Evolutionary conservation across 2,797 vertebrate species (phyloP), one percentile per base, ranked within the genome.

Genomic region (Etheostoma nigrum): DNA sequence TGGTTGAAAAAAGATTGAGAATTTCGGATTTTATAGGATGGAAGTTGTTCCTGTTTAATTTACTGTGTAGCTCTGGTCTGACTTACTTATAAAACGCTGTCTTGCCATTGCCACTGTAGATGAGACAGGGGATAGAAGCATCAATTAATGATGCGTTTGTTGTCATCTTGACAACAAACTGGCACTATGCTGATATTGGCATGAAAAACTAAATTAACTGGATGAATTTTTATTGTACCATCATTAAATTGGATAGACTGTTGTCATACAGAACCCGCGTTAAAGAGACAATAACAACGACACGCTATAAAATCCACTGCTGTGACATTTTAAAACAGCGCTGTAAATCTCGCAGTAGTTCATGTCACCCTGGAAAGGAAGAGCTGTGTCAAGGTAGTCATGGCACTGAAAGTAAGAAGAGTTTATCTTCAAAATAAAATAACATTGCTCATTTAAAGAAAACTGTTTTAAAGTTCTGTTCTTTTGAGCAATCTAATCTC

Each of bases 351-450:
- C 68, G 55, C 84, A 78, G 80, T 69, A 55, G 70, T 79, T 87
- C 84, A 85, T 84, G 84, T 91, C 90, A 88, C 77, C 73, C 63
- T 72, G 89, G 71, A 85, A 72, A 83, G 86, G 71, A 84, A 83
- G 81, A 68, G 65, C 7, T 14, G 0, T 4, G 54, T 67, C 44
- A 83, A 82, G 69, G 4, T 18, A 25, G 23, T 6, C 3, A 27
- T 1, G 5, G 21, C 19, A 60, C 36, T 9, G 69, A 76, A 85
- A 69, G 10, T 30, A 10, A 15, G 8, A 11, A 7, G 0, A 0
- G 0, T 2, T 0, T 0, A 3, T 65, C 57, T 89, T 90, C 86
- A 90, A 69, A 88, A 72, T 85, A 85, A 76, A 52, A 30, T 1
- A 4, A 1, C 1, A 9, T 21, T 42, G 7, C 1, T 9, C 0